A percentile compares a stretch with the other conserved stretches of the same genome.
Conservation (phyloP, 2,113 vertebrate species). For the Aegithalos caudatus region DNA sequence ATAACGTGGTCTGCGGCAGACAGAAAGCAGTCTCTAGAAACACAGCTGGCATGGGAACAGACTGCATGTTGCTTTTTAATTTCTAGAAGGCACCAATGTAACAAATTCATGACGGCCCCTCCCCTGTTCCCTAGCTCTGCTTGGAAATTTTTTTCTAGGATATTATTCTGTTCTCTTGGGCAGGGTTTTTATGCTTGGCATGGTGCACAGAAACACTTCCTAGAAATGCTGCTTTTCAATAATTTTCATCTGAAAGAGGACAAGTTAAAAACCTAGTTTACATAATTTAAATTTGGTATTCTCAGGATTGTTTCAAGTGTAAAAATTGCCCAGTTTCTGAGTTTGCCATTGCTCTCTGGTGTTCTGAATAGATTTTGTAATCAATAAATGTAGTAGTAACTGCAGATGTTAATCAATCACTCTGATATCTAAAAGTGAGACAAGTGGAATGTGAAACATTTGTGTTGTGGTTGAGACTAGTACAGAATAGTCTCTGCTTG, state of each 20-base stretch:
- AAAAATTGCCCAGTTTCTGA: background rate
- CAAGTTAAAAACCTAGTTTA: background rate
- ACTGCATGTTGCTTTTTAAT: background rate
- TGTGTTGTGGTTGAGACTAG: background rate
- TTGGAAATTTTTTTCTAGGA: background rate
- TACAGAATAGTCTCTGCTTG: background rate
- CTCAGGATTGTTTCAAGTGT: background rate
- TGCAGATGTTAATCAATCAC: background rate
- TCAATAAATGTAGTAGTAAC: background rate
- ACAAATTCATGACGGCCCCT: background rate
- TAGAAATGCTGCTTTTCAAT: conserved; percentile 24
- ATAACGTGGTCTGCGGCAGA: background rate
- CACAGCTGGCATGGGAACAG: background rate
- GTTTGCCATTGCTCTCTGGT: background rate
- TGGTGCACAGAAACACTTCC: background rate
- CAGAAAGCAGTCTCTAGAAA: background rate
- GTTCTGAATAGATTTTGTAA: background rate
- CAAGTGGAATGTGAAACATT: background rate
- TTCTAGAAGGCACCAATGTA: background rate
- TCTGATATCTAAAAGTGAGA: background rate
- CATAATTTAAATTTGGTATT: background rate
- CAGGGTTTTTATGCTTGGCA: background rate
- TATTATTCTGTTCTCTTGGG: background rate
- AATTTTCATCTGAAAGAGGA: background rate
- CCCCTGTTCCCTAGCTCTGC: background rate